Percentiles rank a stretch among this genome's conserved stretches.
Evolutionary conservation across 2,113 vertebrate species (phyloP).

Genomic region (Mastomys natalensis): DNA sequence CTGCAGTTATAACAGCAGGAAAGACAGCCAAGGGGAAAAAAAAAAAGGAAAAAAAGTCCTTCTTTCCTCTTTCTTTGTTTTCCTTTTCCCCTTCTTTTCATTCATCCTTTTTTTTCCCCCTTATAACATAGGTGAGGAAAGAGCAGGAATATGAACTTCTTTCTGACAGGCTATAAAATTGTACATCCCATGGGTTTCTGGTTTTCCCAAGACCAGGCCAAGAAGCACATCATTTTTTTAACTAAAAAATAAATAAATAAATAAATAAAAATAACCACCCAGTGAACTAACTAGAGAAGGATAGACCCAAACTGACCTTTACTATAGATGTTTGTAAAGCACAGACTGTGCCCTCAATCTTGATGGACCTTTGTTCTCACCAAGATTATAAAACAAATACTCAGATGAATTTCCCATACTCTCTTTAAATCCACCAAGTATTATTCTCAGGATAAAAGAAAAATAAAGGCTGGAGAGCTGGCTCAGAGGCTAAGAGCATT

Average conservation of each 20-base stretch:
- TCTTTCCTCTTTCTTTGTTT: not conserved
- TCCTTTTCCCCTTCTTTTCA: not conserved
- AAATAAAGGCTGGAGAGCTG: not conserved
- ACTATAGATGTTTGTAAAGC: not conserved
- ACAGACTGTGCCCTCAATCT: not conserved
- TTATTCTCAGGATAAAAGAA: not conserved
- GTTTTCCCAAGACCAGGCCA: not conserved
- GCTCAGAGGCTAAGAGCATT: too few species aligned
- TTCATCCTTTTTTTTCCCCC: too few species aligned
- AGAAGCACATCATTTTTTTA: not conserved
- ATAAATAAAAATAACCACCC: not conserved
- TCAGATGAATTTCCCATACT: not conserved
- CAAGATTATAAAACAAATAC: not conserved
- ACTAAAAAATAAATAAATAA: too few species aligned
- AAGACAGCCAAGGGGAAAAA: conserved; percentile 5
- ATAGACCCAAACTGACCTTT: not conserved
- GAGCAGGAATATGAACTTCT: not conserved
- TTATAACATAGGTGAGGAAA: not conserved
- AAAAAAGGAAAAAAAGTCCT: not conserved
- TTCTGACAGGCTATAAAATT: not conserved
- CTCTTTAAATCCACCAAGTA: not conserved
- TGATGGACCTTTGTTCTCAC: not conserved
- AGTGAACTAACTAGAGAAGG: not conserved
- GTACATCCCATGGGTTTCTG: not conserved
- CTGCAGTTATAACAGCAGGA: not conserved